phyloP scores from a whole-genome alignment of 1,140 invertebrate species.

The Heterodera carotae region DNA sequence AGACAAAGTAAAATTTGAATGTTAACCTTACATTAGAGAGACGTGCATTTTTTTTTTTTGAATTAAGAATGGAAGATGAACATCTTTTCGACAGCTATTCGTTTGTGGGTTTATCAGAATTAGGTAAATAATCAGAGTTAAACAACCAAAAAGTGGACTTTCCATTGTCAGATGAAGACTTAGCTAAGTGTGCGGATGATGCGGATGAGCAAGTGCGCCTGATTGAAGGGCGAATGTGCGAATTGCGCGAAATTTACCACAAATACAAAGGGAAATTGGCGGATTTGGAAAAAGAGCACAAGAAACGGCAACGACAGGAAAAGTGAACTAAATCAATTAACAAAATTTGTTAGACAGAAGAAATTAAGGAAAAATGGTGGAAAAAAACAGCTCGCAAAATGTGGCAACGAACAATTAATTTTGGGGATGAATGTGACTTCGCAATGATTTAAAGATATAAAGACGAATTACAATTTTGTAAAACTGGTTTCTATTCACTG shows the following conservation, averaged over 20 bases:
- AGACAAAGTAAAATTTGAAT: not conserved
- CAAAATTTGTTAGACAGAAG: not conserved
- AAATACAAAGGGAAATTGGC: constrained; percentile 17
- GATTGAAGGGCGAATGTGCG: constrained; percentile 28
- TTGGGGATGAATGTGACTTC: too few species aligned
- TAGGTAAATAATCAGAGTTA: constrained; percentile 16
- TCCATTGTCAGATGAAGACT: constrained; percentile 16
- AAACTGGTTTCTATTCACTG: too few species aligned
- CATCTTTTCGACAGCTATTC: constrained; percentile 39
- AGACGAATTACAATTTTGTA: too few species aligned
- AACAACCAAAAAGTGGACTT: constrained; percentile 7
- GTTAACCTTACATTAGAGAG: not conserved
- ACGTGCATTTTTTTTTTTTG: not conserved
- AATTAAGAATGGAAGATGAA: constrained; percentile 42
- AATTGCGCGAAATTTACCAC: constrained; percentile 19
- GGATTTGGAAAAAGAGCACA: constrained; percentile 21
- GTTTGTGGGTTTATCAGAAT: constrained; percentile 41
- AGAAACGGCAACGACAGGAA: constrained; percentile 14
- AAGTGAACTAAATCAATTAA: constrained; percentile 2
- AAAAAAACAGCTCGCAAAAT: too few species aligned
- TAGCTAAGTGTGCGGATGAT: constrained; percentile 12
- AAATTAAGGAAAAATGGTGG: too few species aligned
- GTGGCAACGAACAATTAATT: too few species aligned
- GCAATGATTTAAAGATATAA: too few species aligned
- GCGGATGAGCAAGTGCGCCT: constrained; percentile 19